These are phyloP conservation scores for Eueides isabella DNA, from an alignment of 1,140 invertebrate genomes.

Conservation along the genomic window DNA sequence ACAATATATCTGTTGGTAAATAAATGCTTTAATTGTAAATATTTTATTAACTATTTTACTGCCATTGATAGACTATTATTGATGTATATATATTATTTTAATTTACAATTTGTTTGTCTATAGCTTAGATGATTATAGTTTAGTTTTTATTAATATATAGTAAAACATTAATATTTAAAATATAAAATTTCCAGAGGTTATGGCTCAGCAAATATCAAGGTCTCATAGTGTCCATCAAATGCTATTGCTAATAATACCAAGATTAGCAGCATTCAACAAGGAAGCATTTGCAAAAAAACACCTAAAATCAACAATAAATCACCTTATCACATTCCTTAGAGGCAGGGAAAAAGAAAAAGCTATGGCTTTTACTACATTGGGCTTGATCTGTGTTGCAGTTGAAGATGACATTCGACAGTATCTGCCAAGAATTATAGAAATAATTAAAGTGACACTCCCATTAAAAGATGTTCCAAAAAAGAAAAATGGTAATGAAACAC, in stretches of 20 bases:
- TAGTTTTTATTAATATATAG: no score
- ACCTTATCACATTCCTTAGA: slow-evolving; percentile 89
- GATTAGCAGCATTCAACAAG: slow-evolving; percentile 96
- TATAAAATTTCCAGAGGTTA: slow-evolving; percentile 82
- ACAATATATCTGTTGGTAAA: slow-evolving; percentile 88
- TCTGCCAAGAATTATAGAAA: slow-evolving; percentile 92
- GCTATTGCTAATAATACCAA: slow-evolving; percentile 93
- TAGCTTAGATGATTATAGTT: not conserved
- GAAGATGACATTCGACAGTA: slow-evolving; percentile 91
- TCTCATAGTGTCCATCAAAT: slow-evolving; percentile 94
- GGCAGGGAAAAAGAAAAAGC: slow-evolving; percentile 92
- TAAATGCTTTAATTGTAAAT: slow-evolving; percentile 45
- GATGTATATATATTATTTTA: not conserved
- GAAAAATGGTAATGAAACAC: slow-evolving; percentile 90
- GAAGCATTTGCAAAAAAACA: slow-evolving; percentile 90
- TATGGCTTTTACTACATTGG: slow-evolving; percentile 94
- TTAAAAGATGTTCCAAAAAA: slow-evolving; percentile 90
- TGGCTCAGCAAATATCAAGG: slow-evolving; percentile 90
- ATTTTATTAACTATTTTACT: not conserved
- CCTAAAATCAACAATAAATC: slow-evolving; percentile 90
- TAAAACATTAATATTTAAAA: not conserved
- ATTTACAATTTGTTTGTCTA: not conserved
- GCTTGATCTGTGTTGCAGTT: slow-evolving; percentile 94
- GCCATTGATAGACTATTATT: no score
- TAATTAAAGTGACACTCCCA: slow-evolving; percentile 91